These are phyloP conservation scores for Zaprionus taronus DNA, from an alignment of 1,140 invertebrate species.

Conservation along the genomic window DNA sequence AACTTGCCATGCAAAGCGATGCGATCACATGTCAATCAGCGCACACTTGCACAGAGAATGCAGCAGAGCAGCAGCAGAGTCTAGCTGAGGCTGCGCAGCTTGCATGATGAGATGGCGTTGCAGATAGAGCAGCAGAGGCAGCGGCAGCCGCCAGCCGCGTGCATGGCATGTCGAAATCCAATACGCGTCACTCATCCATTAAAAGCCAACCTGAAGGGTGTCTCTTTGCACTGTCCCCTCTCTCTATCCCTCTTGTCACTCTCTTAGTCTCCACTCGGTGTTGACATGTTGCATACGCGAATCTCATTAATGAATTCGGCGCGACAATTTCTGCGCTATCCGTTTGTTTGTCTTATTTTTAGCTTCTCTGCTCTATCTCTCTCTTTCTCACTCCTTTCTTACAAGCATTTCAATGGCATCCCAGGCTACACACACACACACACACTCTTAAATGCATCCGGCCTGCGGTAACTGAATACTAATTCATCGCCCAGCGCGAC, in stretches of 20 bases:
- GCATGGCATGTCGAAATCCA: slow-evolving; percentile 79
- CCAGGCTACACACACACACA: neutral
- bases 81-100: slow-evolving; percentile 34
- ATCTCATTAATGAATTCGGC: slow-evolving; percentile 77
- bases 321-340: slow-evolving; percentile 59
- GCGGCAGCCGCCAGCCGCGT: slow-evolving; percentile 68
- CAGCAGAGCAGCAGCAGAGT: slow-evolving; percentile 2
- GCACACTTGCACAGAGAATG: slow-evolving; percentile 39
- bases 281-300: slow-evolving; percentile 67
- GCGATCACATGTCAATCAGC: slow-evolving; percentile 82
- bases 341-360: slow-evolving; percentile 65
- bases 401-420: slow-evolving; percentile 36
- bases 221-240: slow-evolving; percentile 6
- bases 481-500: slow-evolving; percentile 58
- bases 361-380: slow-evolving; percentile 32
- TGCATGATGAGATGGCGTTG: slow-evolving; percentile 67
- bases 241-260: neutral
- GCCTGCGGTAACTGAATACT: slow-evolving; percentile 77
- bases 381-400: slow-evolving; percentile 18
- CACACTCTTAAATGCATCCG: slow-evolving; percentile 32
- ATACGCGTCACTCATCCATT: slow-evolving; percentile 69
- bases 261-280: slow-evolving; percentile 22
- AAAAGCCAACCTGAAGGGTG: slow-evolving; percentile 50
- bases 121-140: slow-evolving; percentile 51
- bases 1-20: slow-evolving; percentile 42